A percentile compares a stretch with the other conserved stretches of the same genome.
phyloP scores from a whole-genome alignment of 2,113 vertebrate species.

The Sphaerodactylus townsendi region DNA sequence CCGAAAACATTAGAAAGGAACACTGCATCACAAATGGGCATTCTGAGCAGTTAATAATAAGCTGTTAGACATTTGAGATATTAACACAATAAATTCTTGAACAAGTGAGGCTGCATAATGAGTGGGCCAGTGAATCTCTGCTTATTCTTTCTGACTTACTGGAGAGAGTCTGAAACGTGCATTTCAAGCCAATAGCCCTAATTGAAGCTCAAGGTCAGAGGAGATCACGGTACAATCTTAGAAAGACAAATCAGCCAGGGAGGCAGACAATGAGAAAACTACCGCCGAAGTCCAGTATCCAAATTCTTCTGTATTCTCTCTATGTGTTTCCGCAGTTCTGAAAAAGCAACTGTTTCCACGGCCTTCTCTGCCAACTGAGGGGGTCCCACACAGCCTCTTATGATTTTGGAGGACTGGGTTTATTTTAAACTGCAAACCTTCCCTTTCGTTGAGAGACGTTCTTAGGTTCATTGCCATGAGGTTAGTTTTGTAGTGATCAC shows the following conservation, averaged over 20 bases:
- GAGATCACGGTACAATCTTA: neutral
- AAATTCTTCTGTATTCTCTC: neutral
- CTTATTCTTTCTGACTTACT: slow-evolving; percentile 48
- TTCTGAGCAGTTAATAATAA: slow-evolving; percentile 71
- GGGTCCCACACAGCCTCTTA: no score
- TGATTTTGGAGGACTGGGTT: no score
- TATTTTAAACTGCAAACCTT: no score
- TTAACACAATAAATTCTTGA: slow-evolving; percentile 74
- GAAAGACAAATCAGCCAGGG: neutral
- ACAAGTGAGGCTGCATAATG: slow-evolving; percentile 44
- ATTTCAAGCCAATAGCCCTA: slow-evolving; percentile 48
- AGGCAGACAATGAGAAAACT: neutral
- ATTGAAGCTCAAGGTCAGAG: slow-evolving; percentile 24
- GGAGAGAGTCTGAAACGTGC: slow-evolving; percentile 24
- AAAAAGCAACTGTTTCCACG: neutral
- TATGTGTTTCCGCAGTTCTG: neutral
- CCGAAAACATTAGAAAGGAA: slow-evolving; percentile 61
- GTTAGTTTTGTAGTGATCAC: no score
- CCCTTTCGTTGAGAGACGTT: no score
- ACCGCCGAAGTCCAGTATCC: neutral
- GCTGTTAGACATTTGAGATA: slow-evolving; percentile 73
- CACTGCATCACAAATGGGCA: slow-evolving; percentile 56
- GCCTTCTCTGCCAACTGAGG: no score
- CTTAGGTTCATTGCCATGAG: no score
- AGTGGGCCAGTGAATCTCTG: slow-evolving; percentile 38